Conservation (phyloP, 2,797 vertebrate species). For the Nannoperca australis region DNA sequence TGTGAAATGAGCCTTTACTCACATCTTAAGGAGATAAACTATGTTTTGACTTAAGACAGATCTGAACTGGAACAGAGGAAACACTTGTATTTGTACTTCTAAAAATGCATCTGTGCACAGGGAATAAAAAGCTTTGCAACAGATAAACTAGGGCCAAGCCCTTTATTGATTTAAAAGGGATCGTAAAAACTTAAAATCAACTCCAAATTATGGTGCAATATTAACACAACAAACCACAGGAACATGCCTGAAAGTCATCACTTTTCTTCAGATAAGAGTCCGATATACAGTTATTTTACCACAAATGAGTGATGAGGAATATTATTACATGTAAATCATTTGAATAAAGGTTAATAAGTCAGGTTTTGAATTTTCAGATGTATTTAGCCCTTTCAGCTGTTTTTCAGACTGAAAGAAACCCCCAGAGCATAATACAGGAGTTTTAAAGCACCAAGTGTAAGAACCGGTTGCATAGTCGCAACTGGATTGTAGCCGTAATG, state of each 20-base stretch:
- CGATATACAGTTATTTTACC: not conserved
- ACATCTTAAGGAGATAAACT: slow-evolving; percentile 7
- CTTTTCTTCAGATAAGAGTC: not conserved
- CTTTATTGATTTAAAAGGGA: slow-evolving; percentile 50
- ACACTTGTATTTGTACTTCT: slow-evolving; percentile 17
- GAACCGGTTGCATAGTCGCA: slow-evolving; percentile 47
- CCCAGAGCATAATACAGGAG: slow-evolving; percentile 7
- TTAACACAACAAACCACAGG: slow-evolving; percentile 24
- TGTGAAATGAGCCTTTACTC: not conserved
- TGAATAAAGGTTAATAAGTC: not conserved
- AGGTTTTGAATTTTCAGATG: not conserved
- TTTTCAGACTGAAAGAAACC: not conserved
- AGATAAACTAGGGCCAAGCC: slow-evolving; percentile 35
- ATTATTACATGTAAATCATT: not conserved
- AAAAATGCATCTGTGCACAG: slow-evolving; percentile 11
- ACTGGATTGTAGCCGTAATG: slow-evolving; percentile 62
- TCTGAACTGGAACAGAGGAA: slow-evolving; percentile 20
- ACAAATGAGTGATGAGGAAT: not conserved
- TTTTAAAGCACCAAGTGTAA: slow-evolving; percentile 26
- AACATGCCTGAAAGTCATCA: slow-evolving; percentile 1
- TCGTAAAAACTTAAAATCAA: slow-evolving; percentile 27
- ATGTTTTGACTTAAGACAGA: slow-evolving; percentile 15
- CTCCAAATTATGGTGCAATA: slow-evolving; percentile 17
- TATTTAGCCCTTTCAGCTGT: not conserved
- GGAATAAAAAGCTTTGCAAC: slow-evolving; percentile 31